A percentile compares a stretch with the other conserved stretches of the same genome.
Evolutionary conservation across 1,140 invertebrate species (phyloP).

Genomic region (Lordiphosa collinella): DNA sequence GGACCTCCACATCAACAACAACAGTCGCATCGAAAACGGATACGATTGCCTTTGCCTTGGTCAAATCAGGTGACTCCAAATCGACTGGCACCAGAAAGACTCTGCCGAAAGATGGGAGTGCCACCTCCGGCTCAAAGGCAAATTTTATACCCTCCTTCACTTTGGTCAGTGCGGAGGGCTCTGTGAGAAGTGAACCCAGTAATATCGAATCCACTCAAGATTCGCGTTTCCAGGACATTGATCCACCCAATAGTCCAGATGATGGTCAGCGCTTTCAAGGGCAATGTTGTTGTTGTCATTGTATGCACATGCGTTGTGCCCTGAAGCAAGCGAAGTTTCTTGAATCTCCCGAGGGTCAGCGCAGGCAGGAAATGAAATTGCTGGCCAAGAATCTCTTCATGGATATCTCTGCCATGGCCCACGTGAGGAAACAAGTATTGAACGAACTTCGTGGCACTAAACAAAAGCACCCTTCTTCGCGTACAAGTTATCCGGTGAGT

Average conservation of each 20-base stretch:
- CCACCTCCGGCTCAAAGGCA: too few relatives aligned
- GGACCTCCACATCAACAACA: neutral
- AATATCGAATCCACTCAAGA: neutral
- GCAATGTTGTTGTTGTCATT: slow-evolving; percentile 51
- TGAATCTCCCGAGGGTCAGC: slow-evolving; percentile 39
- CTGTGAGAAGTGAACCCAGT: neutral
- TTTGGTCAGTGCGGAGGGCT: slow-evolving; percentile 29
- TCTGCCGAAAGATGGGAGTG: too few relatives aligned
- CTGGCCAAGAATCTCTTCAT: slow-evolving; percentile 50
- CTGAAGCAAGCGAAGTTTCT: slow-evolving; percentile 19
- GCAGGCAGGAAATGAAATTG: slow-evolving; percentile 34
- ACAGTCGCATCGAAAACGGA: too few relatives aligned
- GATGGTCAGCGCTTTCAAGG: slow-evolving; percentile 27
- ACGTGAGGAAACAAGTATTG: slow-evolving; percentile 15
- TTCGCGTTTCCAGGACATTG: neutral
- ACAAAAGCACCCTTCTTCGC: slow-evolving; percentile 4
- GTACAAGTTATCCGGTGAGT: slow-evolving; percentile 29
- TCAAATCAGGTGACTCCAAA: too few relatives aligned
- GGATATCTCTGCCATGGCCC: slow-evolving; percentile 45
- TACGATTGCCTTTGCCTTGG: too few relatives aligned
- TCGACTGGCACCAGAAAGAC: too few relatives aligned
- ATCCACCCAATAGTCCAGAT: slow-evolving; percentile 8
- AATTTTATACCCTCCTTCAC: slow-evolving; percentile 5
- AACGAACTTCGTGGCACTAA: slow-evolving; percentile 20
- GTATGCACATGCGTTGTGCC: slow-evolving; percentile 30